A percentile compares a stretch with the other conserved stretches of the same genome.
Conservation (phyloP, 2,888 invertebrate species). For the Mythimna albipuncta region DNA sequence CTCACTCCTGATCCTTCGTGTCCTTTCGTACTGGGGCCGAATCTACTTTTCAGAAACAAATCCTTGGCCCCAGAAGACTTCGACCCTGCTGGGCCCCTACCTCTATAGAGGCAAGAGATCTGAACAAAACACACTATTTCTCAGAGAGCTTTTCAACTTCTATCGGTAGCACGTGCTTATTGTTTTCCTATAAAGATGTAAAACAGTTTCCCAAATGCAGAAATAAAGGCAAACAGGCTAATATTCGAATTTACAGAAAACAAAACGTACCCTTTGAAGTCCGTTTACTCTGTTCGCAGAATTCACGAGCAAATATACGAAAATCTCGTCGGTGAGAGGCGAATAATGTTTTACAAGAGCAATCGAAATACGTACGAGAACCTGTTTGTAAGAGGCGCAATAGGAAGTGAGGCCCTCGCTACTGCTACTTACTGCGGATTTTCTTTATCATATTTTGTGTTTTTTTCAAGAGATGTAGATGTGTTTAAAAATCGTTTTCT, state of each 20-base stretch:
- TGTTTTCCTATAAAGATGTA: conserved; percentile 18
- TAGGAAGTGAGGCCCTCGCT: conserved; percentile 23
- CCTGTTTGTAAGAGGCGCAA: conserved; percentile 23
- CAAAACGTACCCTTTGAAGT: conserved; percentile 54
- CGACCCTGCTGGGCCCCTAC: no score
- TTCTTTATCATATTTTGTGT: conserved; percentile 4
- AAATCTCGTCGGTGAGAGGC: conserved; percentile 41
- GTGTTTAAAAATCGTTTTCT: neutral
- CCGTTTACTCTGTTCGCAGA: conserved; percentile 38
- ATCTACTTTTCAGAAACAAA: no score
- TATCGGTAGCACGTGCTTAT: conserved; percentile 2
- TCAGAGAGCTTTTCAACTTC: neutral
- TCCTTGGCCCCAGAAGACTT: no score
- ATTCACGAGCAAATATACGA: conserved; percentile 46
- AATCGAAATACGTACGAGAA: conserved; percentile 43
- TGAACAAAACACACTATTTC: neutral
- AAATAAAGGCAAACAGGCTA: conserved; percentile 42
- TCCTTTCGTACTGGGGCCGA: no score
- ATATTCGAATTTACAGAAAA: conserved; percentile 46
- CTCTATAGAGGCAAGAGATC: no score
- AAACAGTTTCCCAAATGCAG: conserved; percentile 31
- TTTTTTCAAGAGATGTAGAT: neutral
- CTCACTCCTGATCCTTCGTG: no score
- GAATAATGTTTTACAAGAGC: conserved; percentile 46
- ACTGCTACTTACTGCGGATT: conserved; percentile 7